These are phyloP conservation scores for Aphyosemion australe DNA, from an alignment of 2,113 vertebrate species.

Conservation along the genomic window DNA sequence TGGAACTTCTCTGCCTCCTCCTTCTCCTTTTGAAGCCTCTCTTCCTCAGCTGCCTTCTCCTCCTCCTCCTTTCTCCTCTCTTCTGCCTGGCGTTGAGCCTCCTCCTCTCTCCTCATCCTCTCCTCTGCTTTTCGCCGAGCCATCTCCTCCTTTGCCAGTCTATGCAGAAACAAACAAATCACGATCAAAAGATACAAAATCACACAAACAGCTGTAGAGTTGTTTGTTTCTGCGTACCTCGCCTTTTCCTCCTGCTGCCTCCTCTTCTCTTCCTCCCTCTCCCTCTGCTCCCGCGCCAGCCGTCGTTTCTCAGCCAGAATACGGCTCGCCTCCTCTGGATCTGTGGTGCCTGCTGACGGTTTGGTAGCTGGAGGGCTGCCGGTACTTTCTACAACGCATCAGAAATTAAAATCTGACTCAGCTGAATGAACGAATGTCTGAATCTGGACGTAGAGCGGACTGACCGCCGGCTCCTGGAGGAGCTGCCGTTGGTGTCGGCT, in stretches of 20 bases:
- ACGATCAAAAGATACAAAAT: neutral
- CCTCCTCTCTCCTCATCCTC: conserved; percentile 85
- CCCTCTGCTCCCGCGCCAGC: conserved; percentile 91
- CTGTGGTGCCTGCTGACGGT: conserved; percentile 88
- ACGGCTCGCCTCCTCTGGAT: conserved; percentile 92
- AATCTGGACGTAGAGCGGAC: neutral
- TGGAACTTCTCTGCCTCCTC: conserved; percentile 81
- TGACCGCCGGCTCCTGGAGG: conserved; percentile 19
- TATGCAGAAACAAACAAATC: conserved; percentile 46
- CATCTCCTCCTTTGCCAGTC: conserved; percentile 88
- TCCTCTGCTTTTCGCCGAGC: conserved; percentile 87
- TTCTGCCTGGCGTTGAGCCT: conserved; percentile 79
- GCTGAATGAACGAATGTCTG: neutral
- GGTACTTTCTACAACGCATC: conserved; percentile 42
- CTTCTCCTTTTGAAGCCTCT: conserved; percentile 81
- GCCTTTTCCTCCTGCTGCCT: conserved; percentile 85
- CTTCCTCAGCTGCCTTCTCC: conserved; percentile 80
- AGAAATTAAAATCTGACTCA: neutral
- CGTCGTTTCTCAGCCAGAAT: conserved; percentile 91
- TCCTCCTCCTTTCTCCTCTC: conserved; percentile 81
- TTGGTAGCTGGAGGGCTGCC: conserved; percentile 70
- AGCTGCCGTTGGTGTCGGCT: conserved; percentile 17
- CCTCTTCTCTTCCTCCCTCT: conserved; percentile 88
- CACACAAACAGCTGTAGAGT: neutral
- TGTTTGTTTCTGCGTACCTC: conserved; percentile 70